phyloP scores from a whole-genome alignment of 1,140 invertebrate genomes.

The Pseudomyrmex sp. region DNA sequence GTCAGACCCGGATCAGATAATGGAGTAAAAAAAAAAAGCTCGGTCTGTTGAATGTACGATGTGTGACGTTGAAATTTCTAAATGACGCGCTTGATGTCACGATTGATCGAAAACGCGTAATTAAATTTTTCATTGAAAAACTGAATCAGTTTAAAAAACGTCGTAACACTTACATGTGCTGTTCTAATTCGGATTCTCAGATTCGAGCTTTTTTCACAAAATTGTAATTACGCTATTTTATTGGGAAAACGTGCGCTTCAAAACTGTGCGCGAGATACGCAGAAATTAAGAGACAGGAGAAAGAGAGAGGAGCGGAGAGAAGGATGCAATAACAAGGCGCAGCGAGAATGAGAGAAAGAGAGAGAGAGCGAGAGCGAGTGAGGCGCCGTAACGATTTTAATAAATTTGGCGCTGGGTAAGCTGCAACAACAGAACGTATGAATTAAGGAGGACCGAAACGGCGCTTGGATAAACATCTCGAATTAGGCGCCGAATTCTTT shows the following conservation, averaged over 20 bases:
- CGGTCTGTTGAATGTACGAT: constrained; percentile 34
- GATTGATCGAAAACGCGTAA: neutral
- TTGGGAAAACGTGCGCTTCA: too few species aligned
- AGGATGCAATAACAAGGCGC: constrained; percentile 48
- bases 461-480: constrained; percentile 79
- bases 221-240: too few species aligned
- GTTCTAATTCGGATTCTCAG: too few species aligned
- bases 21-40: constrained; percentile 28
- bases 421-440: constrained; percentile 79
- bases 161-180: too few species aligned
- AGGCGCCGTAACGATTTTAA: constrained; percentile 72
- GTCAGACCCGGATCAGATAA: constrained; percentile 34
- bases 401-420: constrained; percentile 78
- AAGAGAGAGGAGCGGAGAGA: neutral
- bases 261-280: neutral
- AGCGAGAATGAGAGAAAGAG: neutral
- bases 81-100: neutral
- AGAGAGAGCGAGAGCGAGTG: neutral
- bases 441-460: constrained; percentile 76
- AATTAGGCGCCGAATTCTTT: constrained; percentile 78
- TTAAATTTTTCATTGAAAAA: neutral
- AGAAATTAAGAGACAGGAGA: neutral
- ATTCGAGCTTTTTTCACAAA: too few species aligned
- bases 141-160: too few species aligned
- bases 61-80: constrained; percentile 20